A percentile compares a stretch with the other conserved stretches of the same genome.
These are phyloP conservation scores for Conistra vaccinii DNA, from an alignment of 2,888 invertebrate species.

Conservation along the genomic window DNA sequence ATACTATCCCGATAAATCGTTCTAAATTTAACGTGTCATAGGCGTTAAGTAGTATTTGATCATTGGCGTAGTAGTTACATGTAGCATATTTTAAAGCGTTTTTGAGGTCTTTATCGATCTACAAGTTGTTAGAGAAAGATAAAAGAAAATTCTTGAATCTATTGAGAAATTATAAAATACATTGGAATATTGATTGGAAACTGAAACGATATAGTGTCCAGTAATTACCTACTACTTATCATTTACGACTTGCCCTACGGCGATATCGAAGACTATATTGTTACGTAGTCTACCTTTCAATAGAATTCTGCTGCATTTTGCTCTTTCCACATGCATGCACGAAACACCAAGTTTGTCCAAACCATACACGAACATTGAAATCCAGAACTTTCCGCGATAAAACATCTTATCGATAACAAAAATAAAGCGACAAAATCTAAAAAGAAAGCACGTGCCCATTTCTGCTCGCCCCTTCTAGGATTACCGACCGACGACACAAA, in stretches of 20 bases:
- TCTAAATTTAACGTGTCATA: conserved; percentile 15
- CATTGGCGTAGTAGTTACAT: background rate
- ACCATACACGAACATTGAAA: background rate
- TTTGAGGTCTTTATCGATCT: background rate
- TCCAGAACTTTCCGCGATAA: background rate
- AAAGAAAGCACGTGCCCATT: background rate
- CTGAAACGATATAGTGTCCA: no score
- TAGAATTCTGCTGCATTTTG: no score
- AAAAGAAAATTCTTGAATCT: no score
- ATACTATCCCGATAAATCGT: conserved; percentile 12
- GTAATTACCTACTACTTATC: no score
- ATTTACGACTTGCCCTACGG: no score
- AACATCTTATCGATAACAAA: background rate
- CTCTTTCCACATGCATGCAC: no score
- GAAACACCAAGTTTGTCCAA: no score
- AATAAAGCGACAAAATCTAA: conserved; percentile 20
- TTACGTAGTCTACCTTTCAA: no score
- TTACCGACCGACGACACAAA: conserved; percentile 18
- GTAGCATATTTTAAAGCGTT: background rate
- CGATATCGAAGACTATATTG: no score
- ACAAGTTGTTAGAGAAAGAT: background rate
- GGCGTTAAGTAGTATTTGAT: background rate
- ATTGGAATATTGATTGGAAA: no score
- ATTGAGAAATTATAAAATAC: no score
- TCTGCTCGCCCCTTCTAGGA: conserved; percentile 10